Evolutionary conservation across 2,888 invertebrate species (phyloP), one percentile per base, ranked within the genome.

Genomic region (Neelides folsomi): DNA sequence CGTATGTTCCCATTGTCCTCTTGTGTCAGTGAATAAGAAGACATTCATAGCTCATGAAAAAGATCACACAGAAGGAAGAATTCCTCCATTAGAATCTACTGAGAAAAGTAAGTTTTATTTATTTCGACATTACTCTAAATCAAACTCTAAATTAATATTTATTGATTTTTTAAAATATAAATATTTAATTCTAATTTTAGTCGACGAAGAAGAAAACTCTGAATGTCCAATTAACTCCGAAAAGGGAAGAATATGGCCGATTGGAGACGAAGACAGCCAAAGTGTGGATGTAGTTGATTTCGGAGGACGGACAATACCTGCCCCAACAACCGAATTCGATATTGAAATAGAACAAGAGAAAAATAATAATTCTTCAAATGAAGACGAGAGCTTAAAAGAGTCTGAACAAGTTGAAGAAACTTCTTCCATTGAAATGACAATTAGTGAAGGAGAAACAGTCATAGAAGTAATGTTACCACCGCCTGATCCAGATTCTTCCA

Each of bases 291-390:
- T 60, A 52, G 71, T 75, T 42, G 76, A 77, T 60, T 76, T 75
- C 2, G 77, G 76, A 15, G 76, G 76, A 19, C 75, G 77, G 56
- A 77, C 76, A 19, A 77, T 77, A 56, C 76, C 76, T 1, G 76
- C 76, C 6, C 49, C 48, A 2, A 75, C 72, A 55, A 68, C 70
- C 1, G 53, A 53, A 34, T 10, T n/a, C 13, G 18, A 7, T n/a
- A 13, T 1, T 3, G 8, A 35, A 36, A 19, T 7, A 42, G 6
- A 39, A 5, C n/a, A 39, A 39, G 5, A 9, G 8, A 9, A 38
- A 6, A 5, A 15, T 5, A 38, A 38, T 3, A 38, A 5, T 15
- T 38, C 38, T 13, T 38, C n/a, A 13, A 15, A 13, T 15, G 38
- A 38, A n/a, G 38, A 15, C 3, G 7, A 13, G 5, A 5, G n/a